Base-by-base conservation (phyloP, 1,140 invertebrate genomes). In the Bactericera cockerelli region DNA sequence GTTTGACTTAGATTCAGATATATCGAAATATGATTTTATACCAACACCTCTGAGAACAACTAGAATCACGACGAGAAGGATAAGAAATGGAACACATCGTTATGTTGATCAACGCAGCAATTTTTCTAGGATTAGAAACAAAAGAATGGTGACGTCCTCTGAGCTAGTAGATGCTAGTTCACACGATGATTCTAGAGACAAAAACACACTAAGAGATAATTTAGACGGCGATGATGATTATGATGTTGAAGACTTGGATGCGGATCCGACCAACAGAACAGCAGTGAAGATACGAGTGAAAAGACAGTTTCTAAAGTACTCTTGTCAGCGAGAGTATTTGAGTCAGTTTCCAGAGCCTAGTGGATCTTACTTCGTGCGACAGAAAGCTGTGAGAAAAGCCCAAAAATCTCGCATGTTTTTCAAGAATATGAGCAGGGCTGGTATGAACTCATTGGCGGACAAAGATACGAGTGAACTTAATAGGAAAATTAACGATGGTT, bases 41-140 rank as follows among this genome's bases (percentile, higher is more conserved):
- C 42, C 42, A n/a, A 49, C 42, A n/a, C n/a, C 22, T 19, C n/a
- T 22, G 42, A 49, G n/a, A 49, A 49, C 42, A n/a, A 49, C 42
- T 6, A 4, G 42, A 49, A 49, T 31, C 28, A 31, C 28, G 28
- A 4, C 28, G 28, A 31, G 28, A 31, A 13, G 4, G 28, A 31
- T 6, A 31, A 4, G 28, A 31, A n/a, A n/a, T n/a, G n/a, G n/a
- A n/a, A n/a, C n/a, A n/a, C n/a, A n/a, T n/a, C n/a, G n/a, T n/a
- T n/a, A n/a, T n/a, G n/a, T n/a, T n/a, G n/a, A n/a, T n/a, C n/a
- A n/a, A n/a, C n/a, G n/a, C n/a, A n/a, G n/a, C n/a, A n/a, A n/a
- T n/a, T n/a, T n/a, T n/a, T n/a, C n/a, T n/a, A n/a, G n/a, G n/a
- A n/a, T 13, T 4, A 31, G 28, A 31, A 13, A 6, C 4, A 31